Percentiles rank a stretch among this genome's conserved stretches.
These are phyloP conservation scores for Misgurnus mizolepis DNA, from an alignment of 2,113 vertebrate genomes.

Conservation along the genomic window DNA sequence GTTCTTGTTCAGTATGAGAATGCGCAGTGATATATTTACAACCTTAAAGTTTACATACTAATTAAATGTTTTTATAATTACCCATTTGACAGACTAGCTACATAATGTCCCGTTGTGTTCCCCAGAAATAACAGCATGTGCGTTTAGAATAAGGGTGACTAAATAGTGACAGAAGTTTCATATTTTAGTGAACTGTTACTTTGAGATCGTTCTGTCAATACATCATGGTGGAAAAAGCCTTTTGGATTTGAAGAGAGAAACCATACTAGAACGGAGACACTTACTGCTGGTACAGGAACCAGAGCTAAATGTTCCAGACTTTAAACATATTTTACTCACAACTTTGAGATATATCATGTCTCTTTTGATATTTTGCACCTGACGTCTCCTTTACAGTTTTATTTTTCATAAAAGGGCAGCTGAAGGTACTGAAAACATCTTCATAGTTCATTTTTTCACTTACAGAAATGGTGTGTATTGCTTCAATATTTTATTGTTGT, in stretches of 20 bases:
- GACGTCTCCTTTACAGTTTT: neutral
- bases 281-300: neutral
- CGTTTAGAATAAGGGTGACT: neutral
- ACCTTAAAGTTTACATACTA: too few relatives aligned
- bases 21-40: too few relatives aligned
- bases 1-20: neutral
- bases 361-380: neutral
- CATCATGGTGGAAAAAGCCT: conserved; percentile 6
- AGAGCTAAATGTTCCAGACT: conserved; percentile 2
- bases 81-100: too few relatives aligned
- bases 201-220: conserved; percentile 11
- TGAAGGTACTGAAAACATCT: neutral
- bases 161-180: neutral
- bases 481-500: conserved; percentile 53
- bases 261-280: neutral
- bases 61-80: too few relatives aligned
- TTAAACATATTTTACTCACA: conserved; percentile 3
- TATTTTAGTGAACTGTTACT: neutral
- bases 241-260: conserved; percentile 16
- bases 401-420: neutral
- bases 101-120: too few relatives aligned
- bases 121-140: too few relatives aligned
- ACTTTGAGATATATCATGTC: neutral
- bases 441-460: neutral
- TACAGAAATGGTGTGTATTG: conserved; percentile 22